Conservation (phyloP, 2,888 invertebrate species). For the Leptinotarsa tumamoca region DNA sequence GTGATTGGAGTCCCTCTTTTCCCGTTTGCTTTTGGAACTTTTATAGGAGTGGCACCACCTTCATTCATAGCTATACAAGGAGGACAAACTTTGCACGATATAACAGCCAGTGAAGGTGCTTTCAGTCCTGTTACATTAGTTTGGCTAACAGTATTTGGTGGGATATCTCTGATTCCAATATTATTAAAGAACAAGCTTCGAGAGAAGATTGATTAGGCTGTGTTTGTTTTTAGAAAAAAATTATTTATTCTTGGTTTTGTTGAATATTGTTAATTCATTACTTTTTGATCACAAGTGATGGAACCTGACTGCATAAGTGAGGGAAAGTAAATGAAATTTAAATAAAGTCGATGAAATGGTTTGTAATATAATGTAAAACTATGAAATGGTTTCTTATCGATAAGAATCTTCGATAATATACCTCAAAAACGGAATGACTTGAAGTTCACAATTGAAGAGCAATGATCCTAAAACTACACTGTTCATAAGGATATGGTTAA, state of each 20-base stretch:
- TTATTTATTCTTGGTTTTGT: slow-evolving; percentile 20
- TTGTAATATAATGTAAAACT: too few species aligned
- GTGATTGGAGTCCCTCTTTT: slow-evolving; percentile 94
- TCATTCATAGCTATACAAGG: slow-evolving; percentile 98
- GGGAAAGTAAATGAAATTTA: too few species aligned
- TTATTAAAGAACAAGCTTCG: slow-evolving; percentile 84
- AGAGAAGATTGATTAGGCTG: slow-evolving; percentile 77
- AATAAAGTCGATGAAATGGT: too few species aligned
- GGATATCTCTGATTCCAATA: slow-evolving; percentile 89
- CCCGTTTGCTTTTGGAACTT: slow-evolving; percentile 96
- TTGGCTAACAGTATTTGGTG: slow-evolving; percentile 82
- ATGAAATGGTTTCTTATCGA: too few species aligned
- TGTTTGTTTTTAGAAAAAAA: slow-evolving; percentile 20
- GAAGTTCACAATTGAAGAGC: too few species aligned
- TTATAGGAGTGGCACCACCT: slow-evolving; percentile 96
- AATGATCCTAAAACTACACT: too few species aligned
- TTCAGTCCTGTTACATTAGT: slow-evolving; percentile 90
- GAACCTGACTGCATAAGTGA: neutral
- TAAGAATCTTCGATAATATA: too few species aligned
- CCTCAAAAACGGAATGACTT: too few species aligned
- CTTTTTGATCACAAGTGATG: neutral
- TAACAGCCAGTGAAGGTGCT: slow-evolving; percentile 89
- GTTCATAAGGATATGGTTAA: too few species aligned
- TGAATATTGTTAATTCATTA: slow-evolving; percentile 14
- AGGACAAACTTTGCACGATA: slow-evolving; percentile 93